phyloP scores from a whole-genome alignment of 1,140 invertebrate genomes.

The Diorhabda sublineata region DNA sequence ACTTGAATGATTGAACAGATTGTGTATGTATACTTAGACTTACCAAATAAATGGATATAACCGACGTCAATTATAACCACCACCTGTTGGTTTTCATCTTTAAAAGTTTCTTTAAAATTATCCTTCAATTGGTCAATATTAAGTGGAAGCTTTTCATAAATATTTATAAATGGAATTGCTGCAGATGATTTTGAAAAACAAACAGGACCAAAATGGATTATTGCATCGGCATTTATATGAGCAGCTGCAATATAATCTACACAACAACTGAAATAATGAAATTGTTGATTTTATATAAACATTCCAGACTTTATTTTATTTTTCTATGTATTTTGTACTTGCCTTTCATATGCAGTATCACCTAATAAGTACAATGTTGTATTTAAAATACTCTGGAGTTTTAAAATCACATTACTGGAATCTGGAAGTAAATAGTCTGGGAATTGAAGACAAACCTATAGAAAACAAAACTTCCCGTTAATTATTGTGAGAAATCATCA shows the following conservation, averaged over 20 bases:
- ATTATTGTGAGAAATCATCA: too few species aligned
- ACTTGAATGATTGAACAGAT: too few species aligned
- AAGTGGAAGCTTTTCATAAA: slow-evolving; percentile 60
- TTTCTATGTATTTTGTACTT: slow-evolving; percentile 27
- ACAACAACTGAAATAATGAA: slow-evolving; percentile 71
- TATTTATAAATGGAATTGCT: slow-evolving; percentile 67
- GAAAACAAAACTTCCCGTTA: slow-evolving; percentile 15
- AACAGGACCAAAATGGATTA: slow-evolving; percentile 88
- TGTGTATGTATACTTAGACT: not conserved
- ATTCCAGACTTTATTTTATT: not conserved
- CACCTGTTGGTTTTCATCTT: slow-evolving; percentile 11
- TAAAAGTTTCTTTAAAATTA: slow-evolving; percentile 19
- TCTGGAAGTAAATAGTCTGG: slow-evolving; percentile 75
- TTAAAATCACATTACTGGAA: slow-evolving; percentile 63
- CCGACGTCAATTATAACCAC: slow-evolving; percentile 33
- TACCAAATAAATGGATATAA: slow-evolving; percentile 34
- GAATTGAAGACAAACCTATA: slow-evolving; percentile 85
- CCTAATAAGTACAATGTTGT: slow-evolving; percentile 77
- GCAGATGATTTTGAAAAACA: slow-evolving; percentile 74
- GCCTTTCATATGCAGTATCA: slow-evolving; percentile 92
- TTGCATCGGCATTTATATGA: slow-evolving; percentile 76
- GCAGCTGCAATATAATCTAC: slow-evolving; percentile 87
- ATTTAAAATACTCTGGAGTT: slow-evolving; percentile 57
- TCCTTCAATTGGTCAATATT: slow-evolving; percentile 40
- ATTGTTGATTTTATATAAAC: not conserved